Evolutionary conservation across 2,888 invertebrate species (phyloP).

Genomic region (Ephialtes manifestator): DNA sequence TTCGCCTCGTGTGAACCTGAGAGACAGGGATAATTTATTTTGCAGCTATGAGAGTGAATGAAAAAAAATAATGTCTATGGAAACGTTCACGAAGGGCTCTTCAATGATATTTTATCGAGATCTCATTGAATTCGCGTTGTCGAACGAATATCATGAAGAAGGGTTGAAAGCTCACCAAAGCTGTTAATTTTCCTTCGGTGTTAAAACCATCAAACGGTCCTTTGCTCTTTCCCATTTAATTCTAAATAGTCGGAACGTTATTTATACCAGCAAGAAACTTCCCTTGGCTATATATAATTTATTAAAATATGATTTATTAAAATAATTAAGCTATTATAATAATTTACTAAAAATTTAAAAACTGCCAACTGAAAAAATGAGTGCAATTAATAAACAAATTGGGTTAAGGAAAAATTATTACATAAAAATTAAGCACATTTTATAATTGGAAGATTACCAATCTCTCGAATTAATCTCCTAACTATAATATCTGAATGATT

Average conservation of each 20-base stretch:
- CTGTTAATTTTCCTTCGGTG: not conserved
- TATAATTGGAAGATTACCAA: too few species aligned
- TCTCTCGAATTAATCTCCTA: too few species aligned
- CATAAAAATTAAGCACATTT: too few species aligned
- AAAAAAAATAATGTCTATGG: not conserved
- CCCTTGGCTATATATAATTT: too few species aligned
- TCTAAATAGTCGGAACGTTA: not conserved
- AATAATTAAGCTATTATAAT: too few species aligned
- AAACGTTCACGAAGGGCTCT: not conserved
- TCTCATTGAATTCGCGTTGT: not conserved
- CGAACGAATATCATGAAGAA: not conserved
- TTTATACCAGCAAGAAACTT: not conserved
- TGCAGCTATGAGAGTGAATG: conserved; percentile 25
- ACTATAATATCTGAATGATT: too few species aligned
- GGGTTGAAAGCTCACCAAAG: not conserved
- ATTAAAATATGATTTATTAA: too few species aligned
- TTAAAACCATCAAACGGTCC: not conserved
- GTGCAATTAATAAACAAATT: too few species aligned
- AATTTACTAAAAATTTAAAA: too few species aligned
- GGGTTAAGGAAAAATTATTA: too few species aligned
- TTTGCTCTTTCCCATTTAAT: not conserved
- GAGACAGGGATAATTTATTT: conserved; percentile 47
- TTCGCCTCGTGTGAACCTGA: conserved; percentile 9
- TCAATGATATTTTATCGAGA: conserved; percentile 1
- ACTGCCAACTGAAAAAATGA: too few species aligned